A percentile compares a stretch with the other conserved stretches of the same genome.
Evolutionary conservation across 2,888 invertebrate species (phyloP).

Genomic region (Stenodema calcarata): DNA sequence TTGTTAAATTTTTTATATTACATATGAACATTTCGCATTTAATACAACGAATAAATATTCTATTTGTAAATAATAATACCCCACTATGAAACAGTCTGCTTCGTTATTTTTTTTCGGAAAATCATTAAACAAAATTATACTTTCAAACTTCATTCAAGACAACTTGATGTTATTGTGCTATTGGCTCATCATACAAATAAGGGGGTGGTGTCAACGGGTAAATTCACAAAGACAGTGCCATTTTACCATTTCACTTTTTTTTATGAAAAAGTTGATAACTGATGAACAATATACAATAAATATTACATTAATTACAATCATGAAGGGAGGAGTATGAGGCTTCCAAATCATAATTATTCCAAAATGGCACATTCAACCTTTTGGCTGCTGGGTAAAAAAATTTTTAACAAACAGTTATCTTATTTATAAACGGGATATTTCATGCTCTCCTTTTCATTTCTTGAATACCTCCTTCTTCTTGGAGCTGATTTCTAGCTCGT

Average conservation of each 20-base stretch:
- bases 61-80: constrained; percentile 44
- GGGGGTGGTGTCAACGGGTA: constrained; percentile 31
- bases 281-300: constrained; percentile 44
- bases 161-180: constrained; percentile 26
- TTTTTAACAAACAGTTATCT: not conserved
- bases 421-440: not conserved
- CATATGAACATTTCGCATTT: constrained; percentile 48
- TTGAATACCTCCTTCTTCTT: constrained; percentile 58
- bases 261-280: constrained; percentile 23
- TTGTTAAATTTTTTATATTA: constrained; percentile 47
- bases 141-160: constrained; percentile 4
- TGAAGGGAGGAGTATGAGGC: constrained; percentile 19
- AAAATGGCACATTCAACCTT: constrained; percentile 37
- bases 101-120: constrained; percentile 40
- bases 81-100: constrained; percentile 46
- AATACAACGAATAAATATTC: constrained; percentile 48
- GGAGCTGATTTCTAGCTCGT: constrained; percentile 79
- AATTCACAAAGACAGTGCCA: constrained; percentile 35
- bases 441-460: constrained; percentile 51
- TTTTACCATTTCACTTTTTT: constrained; percentile 24
- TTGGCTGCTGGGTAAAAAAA: constrained; percentile 23
- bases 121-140: not conserved
- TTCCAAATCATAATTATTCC: constrained; percentile 26
- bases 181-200: constrained; percentile 20
- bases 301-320: constrained; percentile 44